phyloP scores from a whole-genome alignment of 37 sponge, comb jelly and placozoan species.

The Amphimedon queenslandica region DNA sequence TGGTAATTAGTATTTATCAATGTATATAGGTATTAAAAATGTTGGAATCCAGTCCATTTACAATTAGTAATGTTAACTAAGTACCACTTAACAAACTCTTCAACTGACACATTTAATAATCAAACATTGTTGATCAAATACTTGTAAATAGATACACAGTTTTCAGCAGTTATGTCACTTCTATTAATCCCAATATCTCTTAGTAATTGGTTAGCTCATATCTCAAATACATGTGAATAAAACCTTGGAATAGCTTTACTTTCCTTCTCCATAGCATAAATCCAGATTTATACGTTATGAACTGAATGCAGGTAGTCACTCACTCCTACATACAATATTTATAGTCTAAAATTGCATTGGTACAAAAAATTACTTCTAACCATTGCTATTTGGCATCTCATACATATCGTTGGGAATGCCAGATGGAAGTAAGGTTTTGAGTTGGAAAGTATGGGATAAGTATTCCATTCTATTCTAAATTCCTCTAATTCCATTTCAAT shows the following conservation, averaged over 20 bases:
- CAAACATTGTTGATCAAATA: neutral
- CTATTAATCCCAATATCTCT: neutral
- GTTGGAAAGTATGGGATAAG: conserved; percentile 28
- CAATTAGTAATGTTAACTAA: too few species aligned
- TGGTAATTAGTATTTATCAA: too few species aligned
- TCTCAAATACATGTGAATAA: conserved; percentile 24
- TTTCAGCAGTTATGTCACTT: neutral
- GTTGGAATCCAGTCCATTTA: too few species aligned
- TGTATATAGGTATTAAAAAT: too few species aligned
- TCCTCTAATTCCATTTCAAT: conserved; percentile 5
- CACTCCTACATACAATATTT: neutral
- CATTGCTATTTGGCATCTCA: conserved; percentile 9
- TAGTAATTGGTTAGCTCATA: conserved; percentile 9
- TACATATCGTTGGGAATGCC: conserved; percentile 43
- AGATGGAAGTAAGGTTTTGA: neutral
- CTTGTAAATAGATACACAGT: neutral
- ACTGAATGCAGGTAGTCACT: conserved; percentile 15
- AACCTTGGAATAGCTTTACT: conserved; percentile 4
- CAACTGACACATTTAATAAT: neutral
- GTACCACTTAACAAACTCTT: too few species aligned
- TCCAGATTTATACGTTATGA: conserved; percentile 19
- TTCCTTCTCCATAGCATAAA: conserved; percentile 15
- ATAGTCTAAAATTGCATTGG: neutral
- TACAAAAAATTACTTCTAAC: conserved; percentile 6
- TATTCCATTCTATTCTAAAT: conserved; percentile 34